These are phyloP conservation scores for Nephrotoma flavescens DNA, from an alignment of 2,888 invertebrate genomes.

Conservation along the genomic window DNA sequence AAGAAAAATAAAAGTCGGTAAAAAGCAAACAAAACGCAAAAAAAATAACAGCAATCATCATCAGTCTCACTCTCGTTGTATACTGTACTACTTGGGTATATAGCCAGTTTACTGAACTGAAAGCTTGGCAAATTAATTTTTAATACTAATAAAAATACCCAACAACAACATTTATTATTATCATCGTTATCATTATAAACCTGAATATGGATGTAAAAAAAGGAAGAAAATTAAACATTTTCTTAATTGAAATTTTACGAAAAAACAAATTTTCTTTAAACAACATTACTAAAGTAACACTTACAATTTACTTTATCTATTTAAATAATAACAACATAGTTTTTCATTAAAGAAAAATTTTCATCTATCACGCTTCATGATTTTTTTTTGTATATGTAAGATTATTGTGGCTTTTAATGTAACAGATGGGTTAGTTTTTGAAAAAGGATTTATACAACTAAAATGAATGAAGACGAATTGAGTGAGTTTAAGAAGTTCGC, in stretches of 20 bases:
- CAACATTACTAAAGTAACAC: background rate
- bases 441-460: background rate
- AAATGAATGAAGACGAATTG: background rate
- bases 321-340: background rate
- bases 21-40: background rate
- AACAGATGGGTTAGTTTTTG: background rate
- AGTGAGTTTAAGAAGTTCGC: background rate
- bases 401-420: background rate
- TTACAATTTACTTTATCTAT: too few relatives aligned
- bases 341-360: background rate
- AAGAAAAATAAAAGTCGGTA: background rate
- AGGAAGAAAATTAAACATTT: background rate
- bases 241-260: background rate
- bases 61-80: background rate
- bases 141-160: background rate
- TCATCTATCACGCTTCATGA: background rate
- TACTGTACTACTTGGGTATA: background rate
- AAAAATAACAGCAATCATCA: background rate
- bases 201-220: background rate
- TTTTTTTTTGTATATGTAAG: background rate
- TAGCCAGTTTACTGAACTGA: background rate
- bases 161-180: background rate
- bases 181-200: background rate
- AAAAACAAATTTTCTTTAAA: background rate
- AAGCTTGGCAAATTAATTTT: background rate